phyloP scores from a whole-genome alignment of 2,888 invertebrate genomes.

The Brassicogethes aeneus region DNA sequence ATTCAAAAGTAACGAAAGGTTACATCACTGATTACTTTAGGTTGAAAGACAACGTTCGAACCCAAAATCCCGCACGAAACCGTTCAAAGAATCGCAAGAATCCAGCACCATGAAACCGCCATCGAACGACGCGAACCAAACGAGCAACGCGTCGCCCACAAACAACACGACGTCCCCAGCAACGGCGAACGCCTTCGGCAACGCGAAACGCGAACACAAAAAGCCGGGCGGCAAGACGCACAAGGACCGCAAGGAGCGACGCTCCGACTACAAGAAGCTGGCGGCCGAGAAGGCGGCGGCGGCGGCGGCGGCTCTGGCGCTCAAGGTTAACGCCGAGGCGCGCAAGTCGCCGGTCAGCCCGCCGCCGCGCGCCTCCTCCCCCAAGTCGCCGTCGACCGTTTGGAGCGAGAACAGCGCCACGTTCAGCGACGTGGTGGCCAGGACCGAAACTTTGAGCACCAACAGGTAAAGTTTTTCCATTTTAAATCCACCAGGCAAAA shows the following conservation, averaged over 20 bases:
- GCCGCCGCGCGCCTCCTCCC: too few species aligned
- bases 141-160: too few species aligned
- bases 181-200: too few species aligned
- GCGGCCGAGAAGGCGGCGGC: background rate
- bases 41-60: background rate
- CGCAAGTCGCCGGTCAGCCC: background rate
- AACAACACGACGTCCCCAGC: too few species aligned
- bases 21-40: too few species aligned
- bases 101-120: background rate
- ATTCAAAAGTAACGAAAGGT: too few species aligned
- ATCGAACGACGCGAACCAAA: too few species aligned
- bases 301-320: background rate
- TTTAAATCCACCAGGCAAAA: too few species aligned
- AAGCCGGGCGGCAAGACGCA: background rate
- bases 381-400: slow-evolving; percentile 25
- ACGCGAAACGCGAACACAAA: background rate
- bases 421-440: slow-evolving; percentile 52
- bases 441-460: slow-evolving; percentile 36
- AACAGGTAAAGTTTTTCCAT: too few species aligned
- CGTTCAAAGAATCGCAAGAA: background rate
- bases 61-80: background rate
- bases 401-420: slow-evolving; percentile 50
- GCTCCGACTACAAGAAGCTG: slow-evolving; percentile 7
- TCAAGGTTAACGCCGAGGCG: background rate
- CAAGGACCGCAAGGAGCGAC: slow-evolving; percentile 8